phyloP scores from a whole-genome alignment of 2,113 vertebrate species.

The Gobiocypris rarus region DNA sequence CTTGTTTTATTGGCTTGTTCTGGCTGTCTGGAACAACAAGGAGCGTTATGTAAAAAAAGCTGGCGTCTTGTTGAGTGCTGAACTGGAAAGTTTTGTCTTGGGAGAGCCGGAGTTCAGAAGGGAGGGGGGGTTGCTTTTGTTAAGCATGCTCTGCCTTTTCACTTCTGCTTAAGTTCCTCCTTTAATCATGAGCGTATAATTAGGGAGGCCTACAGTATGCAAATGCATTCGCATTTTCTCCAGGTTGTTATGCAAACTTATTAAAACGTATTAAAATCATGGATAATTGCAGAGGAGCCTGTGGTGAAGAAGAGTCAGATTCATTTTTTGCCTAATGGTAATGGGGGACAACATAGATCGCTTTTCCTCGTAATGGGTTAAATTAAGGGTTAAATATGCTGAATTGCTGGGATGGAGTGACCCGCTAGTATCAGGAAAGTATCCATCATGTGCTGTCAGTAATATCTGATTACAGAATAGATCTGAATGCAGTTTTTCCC shows the following conservation, averaged over 20 bases:
- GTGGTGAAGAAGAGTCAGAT: constrained; percentile 53
- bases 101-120: constrained; percentile 22
- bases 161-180: constrained; percentile 65
- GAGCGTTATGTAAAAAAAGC: constrained; percentile 41
- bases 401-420: constrained; percentile 51
- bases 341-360: constrained; percentile 53
- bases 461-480: constrained; percentile 42
- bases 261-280: constrained; percentile 74
- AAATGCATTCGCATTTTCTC: constrained; percentile 66
- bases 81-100: constrained; percentile 54
- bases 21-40: constrained; percentile 47
- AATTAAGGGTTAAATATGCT: constrained; percentile 59
- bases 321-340: constrained; percentile 55
- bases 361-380: constrained; percentile 38
- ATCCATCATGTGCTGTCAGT: constrained; percentile 53
- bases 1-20: constrained; percentile 32
- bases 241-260: constrained; percentile 74
- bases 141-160: constrained; percentile 60
- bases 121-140: constrained; percentile 56
- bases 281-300: constrained; percentile 67
- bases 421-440: constrained; percentile 44
- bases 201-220: constrained; percentile 68
- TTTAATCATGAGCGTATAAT: constrained; percentile 74
- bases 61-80: constrained; percentile 22
- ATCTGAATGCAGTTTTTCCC: constrained; percentile 48